Evolutionary conservation across 2,113 vertebrate genomes (phyloP), one percentile per base, ranked within the genome.

Genomic region (Semnornis frantzii): DNA sequence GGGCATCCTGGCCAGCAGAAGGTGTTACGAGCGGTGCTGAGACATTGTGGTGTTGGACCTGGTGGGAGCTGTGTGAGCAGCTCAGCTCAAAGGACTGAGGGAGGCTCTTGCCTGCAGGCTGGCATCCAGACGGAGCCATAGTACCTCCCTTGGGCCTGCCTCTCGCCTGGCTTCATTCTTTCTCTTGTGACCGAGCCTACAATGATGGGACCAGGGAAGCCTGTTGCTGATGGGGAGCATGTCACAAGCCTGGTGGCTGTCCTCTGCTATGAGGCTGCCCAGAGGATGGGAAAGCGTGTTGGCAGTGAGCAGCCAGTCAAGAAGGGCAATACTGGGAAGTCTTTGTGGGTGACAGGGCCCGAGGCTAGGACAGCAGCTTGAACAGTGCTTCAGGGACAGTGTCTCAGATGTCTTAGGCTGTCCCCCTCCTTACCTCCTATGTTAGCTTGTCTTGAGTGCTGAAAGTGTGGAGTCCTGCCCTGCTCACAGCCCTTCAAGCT

Each of bases 1-100:
- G 62, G 31, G 72, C 7, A 3, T 90, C 62, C 33, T 5, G 1
- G 73, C 70, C 83, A 82, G 90, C 7, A 3, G 85, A 60, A 85
- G 50, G 63, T 59, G 59, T 72, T 86, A 50, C n/a, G 44, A 81
- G 81, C 16, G 18, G 39, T 60, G 42, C 72, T 69, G 87, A 54
- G 66, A 66, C 57, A 33, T 24, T 2, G 21, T 34, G 18, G 31
- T 28, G 62, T 28, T 66, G 64, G 54, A 59, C 73, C 48, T 39
- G n/a, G 2, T 0, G 0, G 18, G 57, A 77, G 90, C 59, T 0
- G 0, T 68, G 8, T 12, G 5, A 46, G 52, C 76, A 34, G 58
- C 68, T 93, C 1, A 0, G 34, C 70, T 69, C 8, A 2, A 65
- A 39, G 34, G 70, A 6, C 8, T 0, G 0, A 57, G 50, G 13